These are phyloP conservation scores for Sinocyclocheilus maitianheensis DNA, from an alignment of 2,113 vertebrate genomes.

Conservation along the genomic window DNA sequence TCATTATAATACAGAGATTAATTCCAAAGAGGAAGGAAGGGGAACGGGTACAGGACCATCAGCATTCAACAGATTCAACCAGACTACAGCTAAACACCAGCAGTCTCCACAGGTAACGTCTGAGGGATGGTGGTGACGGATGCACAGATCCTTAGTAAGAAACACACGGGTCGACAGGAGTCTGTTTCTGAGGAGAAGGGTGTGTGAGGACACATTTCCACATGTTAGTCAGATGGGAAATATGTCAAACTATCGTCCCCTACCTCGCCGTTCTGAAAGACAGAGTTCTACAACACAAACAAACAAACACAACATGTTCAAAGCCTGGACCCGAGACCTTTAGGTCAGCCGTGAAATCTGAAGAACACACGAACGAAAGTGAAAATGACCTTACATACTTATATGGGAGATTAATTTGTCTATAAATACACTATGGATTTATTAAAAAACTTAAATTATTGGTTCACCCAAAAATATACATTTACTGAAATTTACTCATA, in stretches of 20 bases:
- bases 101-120: neutral
- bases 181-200: neutral
- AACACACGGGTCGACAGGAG: neutral
- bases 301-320: constrained; percentile 21
- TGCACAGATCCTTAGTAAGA: constrained; percentile 19
- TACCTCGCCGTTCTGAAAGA: constrained; percentile 52
- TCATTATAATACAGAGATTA: neutral
- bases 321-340: neutral
- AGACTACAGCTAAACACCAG: constrained; percentile 11
- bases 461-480: no score
- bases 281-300: constrained; percentile 54
- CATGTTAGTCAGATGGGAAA: neutral
- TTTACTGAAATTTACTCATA: no score
- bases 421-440: neutral
- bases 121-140: neutral
- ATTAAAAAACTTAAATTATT: neutral
- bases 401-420: neutral
- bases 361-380: neutral
- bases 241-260: constrained; percentile 10
- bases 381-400: neutral
- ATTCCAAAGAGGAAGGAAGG: neutral
- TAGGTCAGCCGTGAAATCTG: neutral
- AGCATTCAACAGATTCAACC: neutral
- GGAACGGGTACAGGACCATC: neutral
- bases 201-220: constrained; percentile 1